Base-by-base conservation (phyloP, 2,797 vertebrate genomes). In the Amblyopsis hoosieri region DNA sequence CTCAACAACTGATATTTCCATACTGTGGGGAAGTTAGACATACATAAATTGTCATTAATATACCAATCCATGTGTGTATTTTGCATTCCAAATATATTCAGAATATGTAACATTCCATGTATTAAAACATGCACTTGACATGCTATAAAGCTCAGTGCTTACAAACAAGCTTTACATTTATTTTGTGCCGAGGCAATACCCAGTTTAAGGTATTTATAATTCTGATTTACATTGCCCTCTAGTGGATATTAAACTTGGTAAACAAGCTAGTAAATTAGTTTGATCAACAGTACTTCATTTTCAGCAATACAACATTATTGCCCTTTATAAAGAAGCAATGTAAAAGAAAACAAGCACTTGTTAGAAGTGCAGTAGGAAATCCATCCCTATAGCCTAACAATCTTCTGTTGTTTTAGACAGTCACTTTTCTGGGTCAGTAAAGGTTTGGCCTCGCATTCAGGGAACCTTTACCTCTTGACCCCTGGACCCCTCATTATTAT, bases 401-500 rank as follows among this genome's bases (percentile, higher is more conserved):
- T 42, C 9, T 42, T 37, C 9, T 37, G 37, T 37, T 42, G 33
- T 37, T 42, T 42, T 42, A 2, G 7, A 42, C 37, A 42, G 52
- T 29, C 33, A 31, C 53, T 9, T 64, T 60, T 76, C 47, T 2
- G 19, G 79, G 84, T 83, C 79, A 45, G 48, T 37, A 10, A 65
- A 55, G 78, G 79, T 79, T 83, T 73, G 63, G 62, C 55, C 57
- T 67, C 14, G 62, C 62, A 64, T 87, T 76, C 37, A 78, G 76
- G 66, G 42, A 48, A 71, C 69, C 53, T 67, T 72, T 77, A 83
- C 87, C 88, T 88, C 61, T 31, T 89, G 89, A 88, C 84, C 88
- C 74, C 57, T 42, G 64, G 72, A 74, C 87, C 81, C 80, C 86
- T 92, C 82, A 75, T 92, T 86, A 89, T 71, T 29, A 71, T 92